phyloP scores from a whole-genome alignment of 2,113 vertebrate genomes.

The Rhea pennata region DNA sequence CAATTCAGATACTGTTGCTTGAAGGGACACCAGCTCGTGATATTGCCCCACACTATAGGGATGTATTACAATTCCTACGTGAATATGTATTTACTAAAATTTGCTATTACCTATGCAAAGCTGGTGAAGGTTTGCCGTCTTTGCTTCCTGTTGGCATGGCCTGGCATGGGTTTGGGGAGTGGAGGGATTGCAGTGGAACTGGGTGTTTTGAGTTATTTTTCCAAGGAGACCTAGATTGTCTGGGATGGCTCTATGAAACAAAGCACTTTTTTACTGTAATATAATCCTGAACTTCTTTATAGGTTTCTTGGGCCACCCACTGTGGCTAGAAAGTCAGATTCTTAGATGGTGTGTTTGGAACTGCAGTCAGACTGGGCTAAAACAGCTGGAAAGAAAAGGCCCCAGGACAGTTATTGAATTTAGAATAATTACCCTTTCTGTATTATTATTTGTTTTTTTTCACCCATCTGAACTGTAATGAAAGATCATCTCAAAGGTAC shows the following conservation, averaged over 20 bases:
- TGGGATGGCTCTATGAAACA: neutral
- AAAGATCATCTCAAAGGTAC: neutral
- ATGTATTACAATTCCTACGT: neutral
- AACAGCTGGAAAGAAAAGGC: neutral
- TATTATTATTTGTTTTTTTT: neutral
- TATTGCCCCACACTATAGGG: neutral
- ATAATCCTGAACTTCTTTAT: neutral
- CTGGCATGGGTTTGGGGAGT: neutral
- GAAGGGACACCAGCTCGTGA: neutral
- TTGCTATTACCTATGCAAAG: neutral
- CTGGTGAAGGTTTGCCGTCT: neutral
- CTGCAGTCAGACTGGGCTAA: neutral
- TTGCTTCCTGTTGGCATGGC: neutral
- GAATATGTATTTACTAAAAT: neutral
- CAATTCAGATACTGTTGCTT: neutral
- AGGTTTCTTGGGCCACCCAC: neutral
- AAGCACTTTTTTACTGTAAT: neutral
- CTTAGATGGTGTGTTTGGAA: neutral
- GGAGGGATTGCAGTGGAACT: neutral
- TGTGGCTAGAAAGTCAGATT: neutral
- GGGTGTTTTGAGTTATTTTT: neutral
- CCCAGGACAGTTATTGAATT: neutral
- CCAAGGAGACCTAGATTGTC: neutral
- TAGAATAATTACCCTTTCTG: neutral
- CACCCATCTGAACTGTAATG: fast-evolving